These are phyloP conservation scores for Sebastes nivosus DNA, from an alignment of 2,797 vertebrate species.

Conservation along the genomic window DNA sequence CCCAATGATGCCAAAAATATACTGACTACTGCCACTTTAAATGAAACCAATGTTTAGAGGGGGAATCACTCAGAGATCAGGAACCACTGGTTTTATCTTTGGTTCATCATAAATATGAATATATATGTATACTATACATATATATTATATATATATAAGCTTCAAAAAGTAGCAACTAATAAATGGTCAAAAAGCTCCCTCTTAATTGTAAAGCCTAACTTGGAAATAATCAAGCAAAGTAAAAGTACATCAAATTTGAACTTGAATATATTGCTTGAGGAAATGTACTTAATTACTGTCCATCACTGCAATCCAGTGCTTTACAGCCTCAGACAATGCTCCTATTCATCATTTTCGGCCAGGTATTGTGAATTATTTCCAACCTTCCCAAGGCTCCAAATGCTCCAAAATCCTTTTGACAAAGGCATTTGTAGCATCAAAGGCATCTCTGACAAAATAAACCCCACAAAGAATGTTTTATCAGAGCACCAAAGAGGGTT, in stretches of 20 bases:
- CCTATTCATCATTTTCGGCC: constrained; percentile 1
- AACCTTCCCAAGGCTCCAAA: constrained; percentile 28
- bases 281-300: not conserved
- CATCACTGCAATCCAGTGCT: not conserved
- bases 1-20: too few species aligned
- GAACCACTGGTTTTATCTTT: not conserved
- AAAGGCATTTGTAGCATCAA: constrained; percentile 64
- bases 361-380: constrained; percentile 28
- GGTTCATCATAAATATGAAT: too few species aligned
- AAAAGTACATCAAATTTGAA: not conserved
- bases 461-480: constrained; percentile 72
- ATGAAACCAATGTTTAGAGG: not conserved
- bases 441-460: constrained; percentile 61
- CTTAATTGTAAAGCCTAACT: not conserved
- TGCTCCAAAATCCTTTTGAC: constrained; percentile 37
- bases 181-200: not conserved
- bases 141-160: too few species aligned
- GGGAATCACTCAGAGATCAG: not conserved
- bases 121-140: too few species aligned
- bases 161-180: not conserved
- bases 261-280: not conserved
- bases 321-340: not conserved
- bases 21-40: too few species aligned
- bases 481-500: constrained; percentile 79
- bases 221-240: too few species aligned